Evolutionary conservation across 1,140 invertebrate genomes (phyloP).

Genomic region (Trachymyrmex septentrionalis): DNA sequence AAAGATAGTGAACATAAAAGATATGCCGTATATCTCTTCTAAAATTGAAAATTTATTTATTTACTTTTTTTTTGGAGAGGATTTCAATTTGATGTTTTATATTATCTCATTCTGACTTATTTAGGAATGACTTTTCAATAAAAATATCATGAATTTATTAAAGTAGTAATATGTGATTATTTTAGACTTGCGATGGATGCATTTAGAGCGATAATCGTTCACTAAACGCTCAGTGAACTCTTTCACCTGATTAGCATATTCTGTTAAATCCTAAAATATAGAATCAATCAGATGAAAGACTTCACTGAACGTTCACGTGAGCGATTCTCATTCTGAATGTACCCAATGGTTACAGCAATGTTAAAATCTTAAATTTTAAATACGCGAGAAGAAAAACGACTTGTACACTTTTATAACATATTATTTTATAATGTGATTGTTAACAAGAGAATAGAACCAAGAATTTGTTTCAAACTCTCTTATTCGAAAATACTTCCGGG

Average conservation of each 20-base stretch:
- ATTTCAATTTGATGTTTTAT: background rate
- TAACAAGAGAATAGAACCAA: background rate
- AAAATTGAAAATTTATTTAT: background rate
- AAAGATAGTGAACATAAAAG: background rate
- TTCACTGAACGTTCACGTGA: no score
- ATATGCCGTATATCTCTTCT: background rate
- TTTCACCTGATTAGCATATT: no score
- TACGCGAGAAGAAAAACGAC: background rate
- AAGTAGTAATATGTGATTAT: background rate
- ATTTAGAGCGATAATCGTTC: no score
- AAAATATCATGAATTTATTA: background rate
- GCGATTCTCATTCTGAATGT: no score
- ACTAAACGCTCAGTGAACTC: no score
- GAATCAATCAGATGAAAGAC: no score
- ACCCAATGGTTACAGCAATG: background rate
- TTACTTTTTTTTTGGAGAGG: background rate
- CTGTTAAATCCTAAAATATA: no score
- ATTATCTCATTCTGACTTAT: background rate
- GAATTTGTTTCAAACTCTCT: background rate
- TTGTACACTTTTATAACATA: background rate
- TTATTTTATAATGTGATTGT: background rate
- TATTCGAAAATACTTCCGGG: background rate
- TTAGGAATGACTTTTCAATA: background rate
- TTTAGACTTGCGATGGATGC: no score
- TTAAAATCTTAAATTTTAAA: slow-evolving; percentile 13